Conservation (phyloP, 2,888 invertebrate species). For the Ophion obscuratus region DNA sequence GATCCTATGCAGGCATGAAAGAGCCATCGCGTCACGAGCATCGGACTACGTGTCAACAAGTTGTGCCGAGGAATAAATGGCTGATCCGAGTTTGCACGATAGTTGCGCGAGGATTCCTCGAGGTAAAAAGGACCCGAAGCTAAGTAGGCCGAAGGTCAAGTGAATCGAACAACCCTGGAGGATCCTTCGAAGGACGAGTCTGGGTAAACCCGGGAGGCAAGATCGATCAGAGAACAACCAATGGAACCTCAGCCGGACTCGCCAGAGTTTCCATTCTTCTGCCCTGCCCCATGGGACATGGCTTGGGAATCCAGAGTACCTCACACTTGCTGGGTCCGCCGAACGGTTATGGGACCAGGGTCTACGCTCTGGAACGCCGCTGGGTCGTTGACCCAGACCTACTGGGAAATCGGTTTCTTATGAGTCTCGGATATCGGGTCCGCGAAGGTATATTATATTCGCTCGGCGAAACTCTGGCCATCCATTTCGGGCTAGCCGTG, state of each 20-base stretch:
- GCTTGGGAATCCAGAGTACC: too few relatives aligned
- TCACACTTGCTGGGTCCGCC: too few relatives aligned
- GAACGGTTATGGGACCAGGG: too few relatives aligned
- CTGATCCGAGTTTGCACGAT: slow-evolving; percentile 5
- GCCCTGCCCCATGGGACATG: too few relatives aligned
- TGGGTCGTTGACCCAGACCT: background rate
- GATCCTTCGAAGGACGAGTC: background rate
- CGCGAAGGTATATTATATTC: background rate
- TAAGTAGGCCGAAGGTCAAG: background rate
- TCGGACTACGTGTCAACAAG: slow-evolving; percentile 64
- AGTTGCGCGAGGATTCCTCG: background rate
- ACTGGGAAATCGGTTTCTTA: slow-evolving; percentile 31
- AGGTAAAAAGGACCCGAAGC: background rate
- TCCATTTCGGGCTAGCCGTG: slow-evolving; percentile 27
- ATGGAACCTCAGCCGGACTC: background rate
- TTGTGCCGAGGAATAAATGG: slow-evolving; percentile 58
- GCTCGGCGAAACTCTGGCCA: slow-evolving; percentile 41
- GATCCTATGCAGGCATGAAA: slow-evolving; percentile 47
- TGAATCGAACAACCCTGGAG: too few relatives aligned
- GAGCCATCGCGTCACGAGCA: slow-evolving; percentile 35
- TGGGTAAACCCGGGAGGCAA: too few relatives aligned
- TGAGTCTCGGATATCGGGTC: slow-evolving; percentile 7
- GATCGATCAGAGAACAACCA: too few relatives aligned
- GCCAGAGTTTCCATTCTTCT: background rate
- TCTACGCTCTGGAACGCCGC: background rate